These are phyloP conservation scores for Podarcis cretensis DNA, from an alignment of 2,113 vertebrate genomes.

Conservation along the genomic window DNA sequence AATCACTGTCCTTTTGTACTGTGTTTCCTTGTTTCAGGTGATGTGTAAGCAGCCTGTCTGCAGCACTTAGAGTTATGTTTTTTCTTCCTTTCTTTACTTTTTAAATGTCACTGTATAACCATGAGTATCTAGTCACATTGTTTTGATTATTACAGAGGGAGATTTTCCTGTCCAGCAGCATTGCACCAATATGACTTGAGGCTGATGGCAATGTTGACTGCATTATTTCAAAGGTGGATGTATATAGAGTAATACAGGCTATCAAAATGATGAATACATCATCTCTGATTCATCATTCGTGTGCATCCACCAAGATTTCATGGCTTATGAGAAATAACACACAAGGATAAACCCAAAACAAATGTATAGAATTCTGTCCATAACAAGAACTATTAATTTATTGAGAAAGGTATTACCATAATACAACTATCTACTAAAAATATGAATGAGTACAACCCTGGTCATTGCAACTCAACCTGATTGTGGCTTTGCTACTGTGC, in stretches of 20 bases:
- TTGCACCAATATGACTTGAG: background rate
- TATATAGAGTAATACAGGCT: background rate
- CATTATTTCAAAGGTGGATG: background rate
- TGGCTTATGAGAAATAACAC: background rate
- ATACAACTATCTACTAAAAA: background rate
- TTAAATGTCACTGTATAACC: background rate
- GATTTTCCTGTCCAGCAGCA: background rate
- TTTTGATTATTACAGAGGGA: background rate
- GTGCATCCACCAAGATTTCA: background rate
- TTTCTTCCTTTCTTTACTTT: background rate
- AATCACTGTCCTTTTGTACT: too few species aligned
- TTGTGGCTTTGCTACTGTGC: background rate
- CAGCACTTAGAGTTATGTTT: background rate
- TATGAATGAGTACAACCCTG: background rate
- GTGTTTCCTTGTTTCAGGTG: too few species aligned
- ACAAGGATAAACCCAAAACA: background rate
- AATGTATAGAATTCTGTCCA: background rate
- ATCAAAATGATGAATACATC: background rate
- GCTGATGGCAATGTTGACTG: background rate
- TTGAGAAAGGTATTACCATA: background rate
- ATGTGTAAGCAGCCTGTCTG: too few species aligned
- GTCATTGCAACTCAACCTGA: too few species aligned
- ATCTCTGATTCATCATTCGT: background rate
- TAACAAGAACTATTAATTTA: background rate
- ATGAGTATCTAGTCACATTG: background rate